A percentile compares a stretch with the other conserved stretches of the same genome.
Conservation (phyloP, 2,888 invertebrate genomes). For the Didymodactylos carnosus region DNA sequence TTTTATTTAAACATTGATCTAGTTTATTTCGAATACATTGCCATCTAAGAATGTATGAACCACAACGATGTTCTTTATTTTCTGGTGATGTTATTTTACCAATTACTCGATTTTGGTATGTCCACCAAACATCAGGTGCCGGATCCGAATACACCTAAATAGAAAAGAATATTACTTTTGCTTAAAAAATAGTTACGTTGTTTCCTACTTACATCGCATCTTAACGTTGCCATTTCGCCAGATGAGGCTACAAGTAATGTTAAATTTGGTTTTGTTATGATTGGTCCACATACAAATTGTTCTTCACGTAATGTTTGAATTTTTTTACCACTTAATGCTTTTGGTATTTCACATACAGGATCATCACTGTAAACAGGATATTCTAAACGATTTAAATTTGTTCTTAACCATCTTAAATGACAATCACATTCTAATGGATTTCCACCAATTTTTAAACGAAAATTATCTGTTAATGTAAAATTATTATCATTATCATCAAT, state of each 20-base stretch:
- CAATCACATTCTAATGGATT: neutral
- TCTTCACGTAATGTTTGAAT: neutral
- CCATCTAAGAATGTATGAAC: neutral
- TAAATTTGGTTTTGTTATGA: neutral
- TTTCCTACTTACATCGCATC: neutral
- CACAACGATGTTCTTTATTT: neutral
- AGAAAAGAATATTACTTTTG: neutral
- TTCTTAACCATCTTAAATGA: neutral
- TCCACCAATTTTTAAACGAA: neutral
- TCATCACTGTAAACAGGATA: neutral
- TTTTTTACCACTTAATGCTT: neutral
- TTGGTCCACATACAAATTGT: constrained; percentile 1
- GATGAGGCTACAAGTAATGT: neutral
- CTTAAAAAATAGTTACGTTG: neutral
- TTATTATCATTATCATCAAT: too few species aligned
- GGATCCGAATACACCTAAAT: neutral
- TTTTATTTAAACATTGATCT: neutral
- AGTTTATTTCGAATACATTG: neutral
- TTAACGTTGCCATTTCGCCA: neutral
- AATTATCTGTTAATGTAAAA: neutral
- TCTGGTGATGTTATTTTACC: neutral
- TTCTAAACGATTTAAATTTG: neutral
- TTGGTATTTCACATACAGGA: neutral
- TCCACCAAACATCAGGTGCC: neutral
- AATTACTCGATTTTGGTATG: neutral